A percentile compares a stretch with the other conserved stretches of the same genome.
phyloP scores from a whole-genome alignment of 2,797 vertebrate genomes.

The Epinephelus awoara region DNA sequence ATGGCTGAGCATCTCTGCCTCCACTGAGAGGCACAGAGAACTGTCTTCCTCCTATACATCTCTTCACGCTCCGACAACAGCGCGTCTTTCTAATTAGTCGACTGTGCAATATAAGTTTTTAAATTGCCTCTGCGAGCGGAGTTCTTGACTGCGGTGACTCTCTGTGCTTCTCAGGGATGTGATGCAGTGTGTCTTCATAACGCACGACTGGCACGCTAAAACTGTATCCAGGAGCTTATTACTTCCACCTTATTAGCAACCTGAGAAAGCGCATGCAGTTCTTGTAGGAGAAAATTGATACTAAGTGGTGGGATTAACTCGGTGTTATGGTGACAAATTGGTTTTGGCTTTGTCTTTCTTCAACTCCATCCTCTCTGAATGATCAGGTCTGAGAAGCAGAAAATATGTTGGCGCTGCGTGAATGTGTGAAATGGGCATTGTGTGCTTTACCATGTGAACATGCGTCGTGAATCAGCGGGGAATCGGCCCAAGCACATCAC shows the following conservation, averaged over 20 bases:
- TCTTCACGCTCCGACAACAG: conserved; percentile 41
- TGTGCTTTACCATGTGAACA: conserved; percentile 14
- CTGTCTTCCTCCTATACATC: conserved; percentile 13
- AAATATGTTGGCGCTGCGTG: conserved; percentile 19
- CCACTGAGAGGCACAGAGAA: conserved; percentile 3
- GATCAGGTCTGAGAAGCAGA: conserved; percentile 57
- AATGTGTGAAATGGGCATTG: conserved; percentile 9
- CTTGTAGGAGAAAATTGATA: conserved; percentile 77
- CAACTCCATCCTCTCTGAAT: conserved; percentile 13
- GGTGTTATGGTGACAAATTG: conserved; percentile 63
- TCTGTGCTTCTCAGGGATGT: conserved; percentile 43
- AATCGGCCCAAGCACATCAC: conserved; percentile 1
- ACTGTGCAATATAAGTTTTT: conserved; percentile 46
- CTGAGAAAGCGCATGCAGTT: conserved; percentile 74
- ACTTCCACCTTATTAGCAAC: conserved; percentile 81
- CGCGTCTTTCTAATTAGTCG: conserved; percentile 42
- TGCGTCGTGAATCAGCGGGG: conserved; percentile 14
- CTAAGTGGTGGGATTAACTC: conserved; percentile 75
- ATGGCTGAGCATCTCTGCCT: conserved; percentile 21
- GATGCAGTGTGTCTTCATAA: conserved; percentile 72
- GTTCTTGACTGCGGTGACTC: conserved; percentile 54
- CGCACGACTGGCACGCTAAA: conserved; percentile 76
- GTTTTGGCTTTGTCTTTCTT: conserved; percentile 58
- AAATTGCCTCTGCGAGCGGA: conserved; percentile 48
- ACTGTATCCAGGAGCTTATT: conserved; percentile 73